These are phyloP conservation scores for Encarsia formosa DNA, from an alignment of 2,888 invertebrate genomes.

Conservation along the genomic window DNA sequence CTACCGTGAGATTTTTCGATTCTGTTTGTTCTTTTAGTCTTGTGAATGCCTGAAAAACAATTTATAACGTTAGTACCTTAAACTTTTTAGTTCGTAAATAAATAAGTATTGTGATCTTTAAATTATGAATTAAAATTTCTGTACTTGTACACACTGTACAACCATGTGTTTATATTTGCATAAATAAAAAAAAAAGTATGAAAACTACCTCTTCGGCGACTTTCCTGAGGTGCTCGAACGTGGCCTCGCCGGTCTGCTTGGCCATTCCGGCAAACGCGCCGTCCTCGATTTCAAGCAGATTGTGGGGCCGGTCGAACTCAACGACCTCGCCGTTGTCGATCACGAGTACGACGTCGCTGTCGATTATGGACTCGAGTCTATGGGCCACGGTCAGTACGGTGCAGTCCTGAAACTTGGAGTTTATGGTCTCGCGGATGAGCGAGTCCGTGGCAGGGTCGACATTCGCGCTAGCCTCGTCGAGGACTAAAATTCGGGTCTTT, in stretches of 20 bases:
- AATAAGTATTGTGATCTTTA: no score
- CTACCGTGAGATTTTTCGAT: no score
- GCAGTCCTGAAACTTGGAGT: slow-evolving; percentile 72
- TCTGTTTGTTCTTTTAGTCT: no score
- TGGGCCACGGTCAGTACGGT: slow-evolving; percentile 89
- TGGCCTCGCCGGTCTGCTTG: slow-evolving; percentile 60
- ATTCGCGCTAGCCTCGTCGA: slow-evolving; percentile 89
- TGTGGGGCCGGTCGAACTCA: slow-evolving; percentile 68
- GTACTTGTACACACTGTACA: no score
- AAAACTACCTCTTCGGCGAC: slow-evolving; percentile 52
- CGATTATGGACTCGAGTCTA: slow-evolving; percentile 87
- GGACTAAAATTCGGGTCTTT: slow-evolving; percentile 72
- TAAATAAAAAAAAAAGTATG: no score
- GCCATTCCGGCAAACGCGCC: slow-evolving; percentile 67
- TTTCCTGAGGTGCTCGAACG: slow-evolving; percentile 54
- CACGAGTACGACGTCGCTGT: slow-evolving; percentile 81
- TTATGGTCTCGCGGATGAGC: slow-evolving; percentile 78
- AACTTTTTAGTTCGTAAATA: no score
- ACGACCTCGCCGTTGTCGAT: slow-evolving; percentile 75
- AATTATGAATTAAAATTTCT: no score
- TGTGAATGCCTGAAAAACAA: no score
- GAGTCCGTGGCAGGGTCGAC: slow-evolving; percentile 79
- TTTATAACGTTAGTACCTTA: no score
- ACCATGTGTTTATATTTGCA: no score
- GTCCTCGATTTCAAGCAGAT: slow-evolving; percentile 59